These are phyloP conservation scores for Phrynocephalus forsythii DNA, from an alignment of 2,797 vertebrate genomes.

Conservation along the genomic window DNA sequence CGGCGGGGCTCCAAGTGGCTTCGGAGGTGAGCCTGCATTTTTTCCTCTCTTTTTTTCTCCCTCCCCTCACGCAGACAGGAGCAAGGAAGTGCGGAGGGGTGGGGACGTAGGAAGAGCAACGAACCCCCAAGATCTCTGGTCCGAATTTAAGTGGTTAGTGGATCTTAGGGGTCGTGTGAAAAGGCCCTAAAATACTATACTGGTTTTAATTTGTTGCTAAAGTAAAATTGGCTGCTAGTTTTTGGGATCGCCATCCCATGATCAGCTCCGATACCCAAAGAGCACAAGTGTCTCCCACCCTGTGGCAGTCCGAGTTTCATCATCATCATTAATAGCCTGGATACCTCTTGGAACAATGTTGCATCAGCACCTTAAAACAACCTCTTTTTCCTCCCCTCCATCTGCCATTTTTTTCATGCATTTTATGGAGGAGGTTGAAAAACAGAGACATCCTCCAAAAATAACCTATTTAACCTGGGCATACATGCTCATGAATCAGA, in stretches of 20 bases:
- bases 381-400: conserved; percentile 43
- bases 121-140: too few relatives aligned
- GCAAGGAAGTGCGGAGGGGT: too few relatives aligned
- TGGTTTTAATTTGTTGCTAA: too few relatives aligned
- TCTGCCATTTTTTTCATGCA: conserved; percentile 41
- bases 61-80: too few relatives aligned
- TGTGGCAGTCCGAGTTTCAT: not conserved
- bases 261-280: not conserved
- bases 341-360: not conserved
- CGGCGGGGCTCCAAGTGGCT: too few relatives aligned
- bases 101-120: too few relatives aligned
- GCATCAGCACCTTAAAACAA: conserved; percentile 48
- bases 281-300: not conserved
- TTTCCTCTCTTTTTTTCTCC: too few relatives aligned
- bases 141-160: too few relatives aligned
- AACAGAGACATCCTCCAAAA: conserved; percentile 51
- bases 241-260: not conserved
- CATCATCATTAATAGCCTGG: not conserved
- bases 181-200: too few relatives aligned
- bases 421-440: conserved; percentile 43
- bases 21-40: too few relatives aligned
- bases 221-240: too few relatives aligned
- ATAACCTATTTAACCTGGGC: conserved; percentile 58
- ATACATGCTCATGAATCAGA: conserved; percentile 82
- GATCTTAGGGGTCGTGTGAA: too few relatives aligned